Conservation (phyloP, 2,797 vertebrate genomes). For the Nannoperca australis region DNA sequence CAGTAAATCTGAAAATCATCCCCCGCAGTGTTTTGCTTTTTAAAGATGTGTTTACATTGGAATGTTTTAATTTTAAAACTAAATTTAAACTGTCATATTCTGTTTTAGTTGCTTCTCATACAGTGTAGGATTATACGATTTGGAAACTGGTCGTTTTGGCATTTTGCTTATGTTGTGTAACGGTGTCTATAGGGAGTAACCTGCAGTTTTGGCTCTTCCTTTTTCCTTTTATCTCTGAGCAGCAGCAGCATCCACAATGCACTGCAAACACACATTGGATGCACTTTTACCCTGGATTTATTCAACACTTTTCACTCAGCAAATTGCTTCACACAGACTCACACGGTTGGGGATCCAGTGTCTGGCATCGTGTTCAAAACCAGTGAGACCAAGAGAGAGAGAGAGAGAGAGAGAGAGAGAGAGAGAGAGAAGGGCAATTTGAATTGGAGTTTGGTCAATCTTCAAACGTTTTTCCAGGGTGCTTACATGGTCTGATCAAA, state of each 20-base stretch:
- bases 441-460: conserved; percentile 79
- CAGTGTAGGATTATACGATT: conserved; percentile 3
- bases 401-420: conserved; percentile 49
- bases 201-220: conserved; percentile 3
- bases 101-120: background rate
- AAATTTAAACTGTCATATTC: conserved; percentile 15
- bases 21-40: conserved; percentile 14
- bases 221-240: conserved; percentile 32
- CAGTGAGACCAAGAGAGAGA: conserved; percentile 48
- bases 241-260: conserved; percentile 33
- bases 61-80: conserved; percentile 1
- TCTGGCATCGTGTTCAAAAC: conserved; percentile 73
- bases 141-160: conserved; percentile 17
- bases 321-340: conserved; percentile 74
- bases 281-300: conserved; percentile 62
- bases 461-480: conserved; percentile 79
- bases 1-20: conserved; percentile 27
- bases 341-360: conserved; percentile 59
- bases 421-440: conserved; percentile 62
- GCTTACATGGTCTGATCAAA: conserved; percentile 81
- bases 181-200: conserved; percentile 4
- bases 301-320: conserved; percentile 68
- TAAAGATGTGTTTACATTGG: conserved; percentile 4
- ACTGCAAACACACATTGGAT: conserved; percentile 56
- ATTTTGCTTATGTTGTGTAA: conserved; percentile 3